Percentiles rank a stretch among this genome's conserved stretches.
Evolutionary conservation across 2,113 vertebrate species (phyloP).

Genomic region (Baryphthengus martii): DNA sequence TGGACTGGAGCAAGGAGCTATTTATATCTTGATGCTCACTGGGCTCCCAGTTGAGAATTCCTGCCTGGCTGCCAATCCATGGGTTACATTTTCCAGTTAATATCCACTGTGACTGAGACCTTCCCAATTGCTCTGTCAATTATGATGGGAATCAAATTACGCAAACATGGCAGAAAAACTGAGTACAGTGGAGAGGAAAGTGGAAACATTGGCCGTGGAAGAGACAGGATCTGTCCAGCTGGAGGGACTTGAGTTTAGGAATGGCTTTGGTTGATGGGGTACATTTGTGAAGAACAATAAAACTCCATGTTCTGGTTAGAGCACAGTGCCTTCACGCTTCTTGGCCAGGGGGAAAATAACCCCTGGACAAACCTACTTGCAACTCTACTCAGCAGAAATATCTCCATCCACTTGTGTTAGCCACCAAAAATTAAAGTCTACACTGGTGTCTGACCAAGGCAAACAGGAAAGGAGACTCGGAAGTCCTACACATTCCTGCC

Average conservation of each 20-base stretch:
- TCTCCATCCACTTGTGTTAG: background rate
- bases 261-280: background rate
- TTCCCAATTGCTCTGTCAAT: background rate
- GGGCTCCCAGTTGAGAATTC: constrained; percentile 6
- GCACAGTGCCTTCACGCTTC: background rate
- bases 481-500: background rate
- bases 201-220: background rate
- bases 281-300: background rate
- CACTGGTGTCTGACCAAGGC: background rate
- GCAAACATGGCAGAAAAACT: background rate
- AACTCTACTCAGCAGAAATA: background rate
- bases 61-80: background rate
- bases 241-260: background rate
- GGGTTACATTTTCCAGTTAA: background rate
- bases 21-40: constrained; percentile 28
- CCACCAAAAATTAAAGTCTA: background rate
- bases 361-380: background rate
- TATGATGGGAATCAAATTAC: background rate
- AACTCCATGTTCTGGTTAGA: background rate
- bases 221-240: background rate
- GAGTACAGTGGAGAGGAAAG: background rate
- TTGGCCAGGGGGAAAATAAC: background rate
- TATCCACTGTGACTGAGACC: background rate
- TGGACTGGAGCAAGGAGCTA: background rate
- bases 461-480: background rate